Percentiles rank a stretch among this genome's conserved stretches.
Conservation (phyloP, 2,113 vertebrate species). For the Amblyornis subalaris region DNA sequence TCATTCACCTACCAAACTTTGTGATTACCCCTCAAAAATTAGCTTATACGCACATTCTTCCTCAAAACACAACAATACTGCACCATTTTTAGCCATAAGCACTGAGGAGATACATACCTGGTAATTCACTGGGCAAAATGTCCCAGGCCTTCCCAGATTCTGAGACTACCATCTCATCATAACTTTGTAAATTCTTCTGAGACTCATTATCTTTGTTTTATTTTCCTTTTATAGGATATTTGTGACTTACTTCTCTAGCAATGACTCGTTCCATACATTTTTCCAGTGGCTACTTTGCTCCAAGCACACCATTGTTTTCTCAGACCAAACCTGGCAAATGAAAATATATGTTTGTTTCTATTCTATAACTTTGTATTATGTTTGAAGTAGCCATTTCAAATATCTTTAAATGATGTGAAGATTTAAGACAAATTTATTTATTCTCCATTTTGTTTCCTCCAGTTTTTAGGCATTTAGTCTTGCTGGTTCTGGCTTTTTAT, state of each 20-base stretch:
- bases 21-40: background rate
- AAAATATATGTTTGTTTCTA: background rate
- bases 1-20: background rate
- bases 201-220: background rate
- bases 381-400: background rate
- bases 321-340: background rate
- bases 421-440: background rate
- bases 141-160: background rate
- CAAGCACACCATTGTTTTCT: background rate
- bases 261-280: background rate
- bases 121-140: background rate
- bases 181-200: background rate
- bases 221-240: background rate
- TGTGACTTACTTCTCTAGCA: background rate
- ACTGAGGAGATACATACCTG: background rate
- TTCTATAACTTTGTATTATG: background rate
- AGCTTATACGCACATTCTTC: background rate
- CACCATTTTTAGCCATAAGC: background rate
- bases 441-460: background rate
- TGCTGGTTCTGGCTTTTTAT: background rate
- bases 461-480: background rate
- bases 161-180: background rate
- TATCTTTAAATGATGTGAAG: background rate
- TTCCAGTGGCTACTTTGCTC: background rate
- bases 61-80: background rate